Evolutionary conservation across 1,140 invertebrate genomes (phyloP).

Genomic region (Metopolophium dirhodum): DNA sequence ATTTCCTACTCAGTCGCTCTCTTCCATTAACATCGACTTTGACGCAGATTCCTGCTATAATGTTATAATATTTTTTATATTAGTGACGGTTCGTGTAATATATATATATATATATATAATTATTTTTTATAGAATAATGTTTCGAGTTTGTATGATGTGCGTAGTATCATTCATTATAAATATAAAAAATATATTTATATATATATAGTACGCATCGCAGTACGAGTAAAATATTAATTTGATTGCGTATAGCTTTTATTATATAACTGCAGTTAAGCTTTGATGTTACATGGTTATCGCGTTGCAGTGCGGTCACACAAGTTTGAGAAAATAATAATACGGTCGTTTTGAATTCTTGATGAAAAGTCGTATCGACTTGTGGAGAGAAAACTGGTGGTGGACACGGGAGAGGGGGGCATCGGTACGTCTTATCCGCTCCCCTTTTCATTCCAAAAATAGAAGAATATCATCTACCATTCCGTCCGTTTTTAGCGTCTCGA

Average conservation of each 20-base stretch:
- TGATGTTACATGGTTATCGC: background rate
- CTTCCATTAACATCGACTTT: background rate
- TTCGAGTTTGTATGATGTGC: background rate
- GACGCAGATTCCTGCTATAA: no score
- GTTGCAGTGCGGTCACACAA: no score
- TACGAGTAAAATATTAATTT: background rate
- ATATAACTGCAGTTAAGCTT: background rate
- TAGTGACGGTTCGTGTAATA: background rate
- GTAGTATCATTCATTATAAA: background rate
- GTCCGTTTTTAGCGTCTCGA: background rate
- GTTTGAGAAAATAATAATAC: background rate
- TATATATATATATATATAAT: background rate
- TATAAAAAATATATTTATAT: background rate
- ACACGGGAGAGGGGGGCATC: no score
- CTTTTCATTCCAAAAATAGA: constrained; percentile 6
- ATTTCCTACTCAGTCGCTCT: background rate
- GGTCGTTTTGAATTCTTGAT: background rate
- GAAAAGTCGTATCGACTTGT: background rate
- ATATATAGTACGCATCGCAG: no score
- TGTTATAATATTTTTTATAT: background rate
- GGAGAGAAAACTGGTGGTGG: background rate
- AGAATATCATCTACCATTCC: background rate
- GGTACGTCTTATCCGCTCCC: background rate
- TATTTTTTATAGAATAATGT: background rate
- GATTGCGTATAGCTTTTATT: background rate